A percentile compares a stretch with the other conserved stretches of the same genome.
These are phyloP conservation scores for Coptotermes formosanus DNA, from an alignment of 1,140 invertebrate genomes.

Conservation along the genomic window DNA sequence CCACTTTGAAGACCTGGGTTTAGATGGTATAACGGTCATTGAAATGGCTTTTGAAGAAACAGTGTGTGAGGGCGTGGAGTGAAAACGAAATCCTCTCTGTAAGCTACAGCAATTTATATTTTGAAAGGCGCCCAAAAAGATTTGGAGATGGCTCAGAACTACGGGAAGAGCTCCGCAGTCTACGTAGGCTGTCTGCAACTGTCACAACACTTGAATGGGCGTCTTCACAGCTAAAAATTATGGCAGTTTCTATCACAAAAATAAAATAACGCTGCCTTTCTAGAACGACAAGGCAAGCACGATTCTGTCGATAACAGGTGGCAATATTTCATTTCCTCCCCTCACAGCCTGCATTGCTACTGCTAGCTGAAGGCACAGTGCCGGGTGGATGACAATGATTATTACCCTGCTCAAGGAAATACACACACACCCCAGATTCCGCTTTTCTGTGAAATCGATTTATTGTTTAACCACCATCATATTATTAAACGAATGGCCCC, in stretches of 20 bases:
- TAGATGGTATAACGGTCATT: too few relatives aligned
- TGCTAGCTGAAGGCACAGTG: not conserved
- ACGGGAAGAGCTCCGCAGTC: not conserved
- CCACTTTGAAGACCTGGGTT: too few relatives aligned
- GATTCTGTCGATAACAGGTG: not conserved
- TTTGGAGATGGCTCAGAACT: too few relatives aligned
- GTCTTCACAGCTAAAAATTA: slow-evolving; percentile 1
- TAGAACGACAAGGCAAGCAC: not conserved
- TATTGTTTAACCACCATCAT: not conserved
- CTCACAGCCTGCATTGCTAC: not conserved
- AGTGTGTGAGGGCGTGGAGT: too few relatives aligned
- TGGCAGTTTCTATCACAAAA: not conserved
- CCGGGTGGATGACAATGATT: not conserved
- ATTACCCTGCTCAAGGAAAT: not conserved
- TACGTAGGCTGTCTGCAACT: not conserved
- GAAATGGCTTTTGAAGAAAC: too few relatives aligned
- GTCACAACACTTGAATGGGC: slow-evolving; percentile 3
- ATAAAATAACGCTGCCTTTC: slow-evolving; percentile 16
- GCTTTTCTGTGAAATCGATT: too few relatives aligned
- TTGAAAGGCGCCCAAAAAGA: too few relatives aligned
- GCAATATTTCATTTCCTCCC: slow-evolving; percentile 8
- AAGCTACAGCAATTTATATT: too few relatives aligned
- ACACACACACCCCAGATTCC: not conserved
- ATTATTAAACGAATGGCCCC: not conserved
- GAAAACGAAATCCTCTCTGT: too few relatives aligned